These are phyloP conservation scores for Hipparchia sbordonii DNA, from an alignment of 2,888 invertebrate species.

Conservation along the genomic window DNA sequence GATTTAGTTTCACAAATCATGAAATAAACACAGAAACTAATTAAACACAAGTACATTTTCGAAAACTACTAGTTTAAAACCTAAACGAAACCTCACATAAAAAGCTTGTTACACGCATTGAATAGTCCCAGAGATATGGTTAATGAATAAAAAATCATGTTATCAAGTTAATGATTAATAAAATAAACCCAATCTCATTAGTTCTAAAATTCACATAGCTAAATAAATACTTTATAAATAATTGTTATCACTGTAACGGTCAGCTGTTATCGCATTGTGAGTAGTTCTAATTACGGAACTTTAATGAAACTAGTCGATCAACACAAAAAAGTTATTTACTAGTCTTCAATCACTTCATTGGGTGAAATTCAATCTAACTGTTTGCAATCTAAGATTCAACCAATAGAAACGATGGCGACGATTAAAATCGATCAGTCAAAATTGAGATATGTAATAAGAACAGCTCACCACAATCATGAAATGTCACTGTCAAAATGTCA, in stretches of 20 bases:
- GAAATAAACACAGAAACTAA: slow-evolving; percentile 50
- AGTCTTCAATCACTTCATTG: too few species aligned
- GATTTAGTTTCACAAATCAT: slow-evolving; percentile 47
- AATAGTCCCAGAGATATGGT: neutral
- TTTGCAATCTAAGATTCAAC: neutral
- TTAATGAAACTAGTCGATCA: neutral
- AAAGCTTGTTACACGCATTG: neutral
- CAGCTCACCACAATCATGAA: neutral
- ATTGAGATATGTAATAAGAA: neutral
- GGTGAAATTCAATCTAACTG: too few species aligned
- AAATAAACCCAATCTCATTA: neutral
- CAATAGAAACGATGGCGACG: slow-evolving; percentile 2
- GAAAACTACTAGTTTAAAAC: neutral
- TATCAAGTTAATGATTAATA: neutral
- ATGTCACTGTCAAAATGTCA: neutral
- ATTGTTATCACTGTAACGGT: neutral
- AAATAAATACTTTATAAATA: neutral
- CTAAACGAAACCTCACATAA: neutral
- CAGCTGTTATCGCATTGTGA: neutral
- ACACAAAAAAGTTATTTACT: neutral
- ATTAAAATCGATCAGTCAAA: neutral
- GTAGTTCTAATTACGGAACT: neutral
- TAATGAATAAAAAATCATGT: slow-evolving; percentile 5
- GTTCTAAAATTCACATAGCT: neutral
- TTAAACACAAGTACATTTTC: slow-evolving; percentile 56